Conservation (phyloP, 2,113 vertebrate species). For the Melanotaenia duboulayi region DNA sequence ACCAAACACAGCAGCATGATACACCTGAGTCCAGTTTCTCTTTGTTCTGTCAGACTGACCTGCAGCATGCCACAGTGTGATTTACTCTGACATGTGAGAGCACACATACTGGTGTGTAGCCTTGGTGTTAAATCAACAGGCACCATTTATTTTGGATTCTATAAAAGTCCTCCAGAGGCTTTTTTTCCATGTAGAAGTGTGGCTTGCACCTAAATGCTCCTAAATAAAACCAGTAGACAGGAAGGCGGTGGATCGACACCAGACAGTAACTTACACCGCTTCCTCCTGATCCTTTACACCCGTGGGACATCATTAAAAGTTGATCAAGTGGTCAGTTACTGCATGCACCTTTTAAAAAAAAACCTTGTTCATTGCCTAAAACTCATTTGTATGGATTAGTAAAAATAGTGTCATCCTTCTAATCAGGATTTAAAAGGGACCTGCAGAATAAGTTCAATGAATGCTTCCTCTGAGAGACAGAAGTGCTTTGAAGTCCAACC, state of each 20-base stretch:
- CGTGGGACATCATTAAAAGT: constrained; percentile 46
- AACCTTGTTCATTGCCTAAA: neutral
- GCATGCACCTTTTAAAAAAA: neutral
- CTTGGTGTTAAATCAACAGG: constrained; percentile 21
- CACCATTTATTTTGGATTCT: constrained; percentile 49
- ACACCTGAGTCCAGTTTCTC: neutral
- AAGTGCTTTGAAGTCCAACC: constrained; percentile 5
- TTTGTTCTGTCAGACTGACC: constrained; percentile 4
- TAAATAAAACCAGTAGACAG: constrained; percentile 73
- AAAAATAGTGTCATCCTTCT: neutral
- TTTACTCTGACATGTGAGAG: constrained; percentile 41
- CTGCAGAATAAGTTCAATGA: constrained; percentile 1
- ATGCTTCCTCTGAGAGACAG: constrained; percentile 24
- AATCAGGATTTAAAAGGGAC: constrained; percentile 16
- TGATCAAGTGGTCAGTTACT: constrained; percentile 15
- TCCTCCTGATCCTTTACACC: constrained; percentile 63
- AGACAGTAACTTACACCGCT: constrained; percentile 73
- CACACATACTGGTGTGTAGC: constrained; percentile 20
- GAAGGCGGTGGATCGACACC: constrained; percentile 57
- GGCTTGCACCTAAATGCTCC: constrained; percentile 50
- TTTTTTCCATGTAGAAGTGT: constrained; percentile 8
- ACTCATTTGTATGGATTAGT: neutral
- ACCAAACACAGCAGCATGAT: neutral
- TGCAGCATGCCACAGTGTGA: constrained; percentile 12
- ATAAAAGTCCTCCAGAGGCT: constrained; percentile 40